Evolutionary conservation across 2,888 invertebrate genomes (phyloP).

Genomic region (Lasioglossum lativentre): DNA sequence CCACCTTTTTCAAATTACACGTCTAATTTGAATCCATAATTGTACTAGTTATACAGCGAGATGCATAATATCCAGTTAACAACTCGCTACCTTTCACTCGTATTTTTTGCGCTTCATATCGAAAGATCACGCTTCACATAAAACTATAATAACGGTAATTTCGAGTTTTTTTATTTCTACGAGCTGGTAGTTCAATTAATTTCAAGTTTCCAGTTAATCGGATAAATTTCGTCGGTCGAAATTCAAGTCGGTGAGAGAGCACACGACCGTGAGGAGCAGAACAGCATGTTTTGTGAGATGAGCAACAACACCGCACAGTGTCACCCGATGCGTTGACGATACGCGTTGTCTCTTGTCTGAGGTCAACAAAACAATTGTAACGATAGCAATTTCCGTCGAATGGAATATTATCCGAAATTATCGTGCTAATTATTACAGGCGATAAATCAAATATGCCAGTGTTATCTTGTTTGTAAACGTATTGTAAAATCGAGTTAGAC

Average conservation of each 20-base stretch:
- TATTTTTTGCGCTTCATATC: neutral
- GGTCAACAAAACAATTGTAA: slow-evolving; percentile 24
- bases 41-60: neutral
- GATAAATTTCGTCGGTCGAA: neutral
- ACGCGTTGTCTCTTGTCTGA: neutral
- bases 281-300: neutral
- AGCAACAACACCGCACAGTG: neutral
- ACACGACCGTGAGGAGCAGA: neutral
- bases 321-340: neutral
- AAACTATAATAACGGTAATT: neutral
- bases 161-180: neutral
- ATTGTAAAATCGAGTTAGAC: neutral
- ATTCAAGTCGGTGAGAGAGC: neutral
- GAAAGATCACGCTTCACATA: neutral
- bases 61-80: neutral
- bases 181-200: neutral
- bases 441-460: neutral
- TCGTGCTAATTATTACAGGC: neutral
- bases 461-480: slow-evolving; percentile 26
- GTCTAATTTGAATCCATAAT: neutral
- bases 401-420: slow-evolving; percentile 13
- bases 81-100: neutral
- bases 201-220: neutral
- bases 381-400: neutral
- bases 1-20: neutral